Conservation (phyloP, 1,140 invertebrate genomes). For the Monochamus saltuarius region DNA sequence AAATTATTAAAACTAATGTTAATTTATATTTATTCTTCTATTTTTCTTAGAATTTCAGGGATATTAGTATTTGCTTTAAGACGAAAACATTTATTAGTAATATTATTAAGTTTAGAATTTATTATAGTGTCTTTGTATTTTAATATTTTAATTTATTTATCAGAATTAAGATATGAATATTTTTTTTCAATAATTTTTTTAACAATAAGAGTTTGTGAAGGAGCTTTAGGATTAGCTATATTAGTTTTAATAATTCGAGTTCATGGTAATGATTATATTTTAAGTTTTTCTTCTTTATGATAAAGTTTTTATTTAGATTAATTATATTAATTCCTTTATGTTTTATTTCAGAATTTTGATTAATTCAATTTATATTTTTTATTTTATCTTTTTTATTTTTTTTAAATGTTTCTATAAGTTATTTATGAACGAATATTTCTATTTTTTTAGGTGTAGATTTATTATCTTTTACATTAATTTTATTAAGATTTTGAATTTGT, state of each 20-base stretch:
- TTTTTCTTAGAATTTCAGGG: conserved; percentile 51
- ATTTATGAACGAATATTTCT: conserved; percentile 46
- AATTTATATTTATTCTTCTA: conserved; percentile 48
- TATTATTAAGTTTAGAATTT: conserved; percentile 58
- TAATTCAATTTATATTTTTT: conserved; percentile 48
- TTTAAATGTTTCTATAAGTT: conserved; percentile 48
- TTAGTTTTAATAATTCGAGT: conserved; percentile 59
- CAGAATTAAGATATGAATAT: conserved; percentile 52
- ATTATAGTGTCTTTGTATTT: conserved; percentile 58
- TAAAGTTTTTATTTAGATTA: conserved; percentile 54
- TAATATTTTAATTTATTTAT: conserved; percentile 55
- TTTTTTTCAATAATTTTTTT: conserved; percentile 61
- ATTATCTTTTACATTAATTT: conserved; percentile 56
- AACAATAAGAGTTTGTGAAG: conserved; percentile 60
- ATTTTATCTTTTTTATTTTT: conserved; percentile 51
- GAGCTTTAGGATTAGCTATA: conserved; percentile 59
- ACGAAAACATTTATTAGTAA: conserved; percentile 56
- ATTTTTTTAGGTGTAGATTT: conserved; percentile 54
- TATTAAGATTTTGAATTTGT: conserved; percentile 58
- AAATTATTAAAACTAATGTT: conserved; percentile 59
- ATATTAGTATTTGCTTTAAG: conserved; percentile 54
- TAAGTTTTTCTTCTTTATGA: conserved; percentile 58
- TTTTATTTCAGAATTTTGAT: conserved; percentile 40
- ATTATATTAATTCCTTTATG: conserved; percentile 51
- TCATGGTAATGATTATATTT: conserved; percentile 60